These are phyloP conservation scores for Ispidina lecontei DNA, from an alignment of 2,797 vertebrate species.

Conservation along the genomic window DNA sequence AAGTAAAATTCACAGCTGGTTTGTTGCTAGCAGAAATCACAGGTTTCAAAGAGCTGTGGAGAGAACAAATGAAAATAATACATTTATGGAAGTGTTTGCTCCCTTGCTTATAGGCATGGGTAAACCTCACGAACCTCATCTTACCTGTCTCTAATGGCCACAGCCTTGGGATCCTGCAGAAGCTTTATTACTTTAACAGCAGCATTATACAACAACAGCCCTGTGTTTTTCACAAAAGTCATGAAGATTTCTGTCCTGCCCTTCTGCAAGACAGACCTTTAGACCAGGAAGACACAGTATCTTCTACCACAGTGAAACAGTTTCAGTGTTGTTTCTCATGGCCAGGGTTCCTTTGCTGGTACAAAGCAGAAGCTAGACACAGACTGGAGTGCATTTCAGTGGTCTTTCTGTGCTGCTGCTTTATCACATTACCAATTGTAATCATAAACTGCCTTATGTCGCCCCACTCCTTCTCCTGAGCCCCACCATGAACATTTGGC, in stretches of 20 bases:
- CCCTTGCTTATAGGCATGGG: too few species aligned
- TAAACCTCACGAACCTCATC: too few species aligned
- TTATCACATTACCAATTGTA: not conserved
- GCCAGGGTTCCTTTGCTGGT: not conserved
- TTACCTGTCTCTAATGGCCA: not conserved
- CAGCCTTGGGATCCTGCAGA: not conserved
- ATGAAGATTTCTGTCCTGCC: not conserved
- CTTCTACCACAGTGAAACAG: not conserved
- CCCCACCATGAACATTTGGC: too few species aligned
- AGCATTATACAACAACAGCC: not conserved
- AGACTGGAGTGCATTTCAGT: not conserved
- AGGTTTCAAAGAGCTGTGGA: not conserved
- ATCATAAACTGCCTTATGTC: not conserved
- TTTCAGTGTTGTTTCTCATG: not conserved
- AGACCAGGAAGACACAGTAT: not conserved
- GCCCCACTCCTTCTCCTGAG: not conserved
- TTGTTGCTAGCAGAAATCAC: not conserved
- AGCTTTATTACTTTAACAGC: not conserved
- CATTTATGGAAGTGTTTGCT: too few species aligned
- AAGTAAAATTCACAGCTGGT: not conserved
- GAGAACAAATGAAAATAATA: not conserved
- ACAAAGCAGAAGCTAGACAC: not conserved
- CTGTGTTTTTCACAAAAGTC: not conserved
- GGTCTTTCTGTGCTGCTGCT: not conserved
- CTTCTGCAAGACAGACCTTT: not conserved